Conservation (phyloP, 2,113 vertebrate genomes). For the Elaphurus davidianus region DNA sequence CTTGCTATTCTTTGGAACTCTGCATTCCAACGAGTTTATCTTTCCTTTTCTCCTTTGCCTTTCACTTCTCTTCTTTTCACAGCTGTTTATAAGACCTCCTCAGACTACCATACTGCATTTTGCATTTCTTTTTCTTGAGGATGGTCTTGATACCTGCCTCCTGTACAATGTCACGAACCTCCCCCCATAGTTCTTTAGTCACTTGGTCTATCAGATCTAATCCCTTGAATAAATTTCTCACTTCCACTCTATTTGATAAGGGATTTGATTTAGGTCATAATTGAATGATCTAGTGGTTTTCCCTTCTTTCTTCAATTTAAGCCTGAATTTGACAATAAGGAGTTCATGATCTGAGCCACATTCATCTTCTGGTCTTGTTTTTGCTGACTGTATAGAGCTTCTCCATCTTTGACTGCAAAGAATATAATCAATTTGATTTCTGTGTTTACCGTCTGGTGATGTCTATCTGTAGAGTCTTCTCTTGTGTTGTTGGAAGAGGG, state of each 20-base stretch:
- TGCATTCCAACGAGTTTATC: background rate
- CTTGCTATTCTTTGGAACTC: background rate
- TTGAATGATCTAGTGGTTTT: background rate
- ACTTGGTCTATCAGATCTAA: background rate
- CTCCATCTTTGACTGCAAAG: no score
- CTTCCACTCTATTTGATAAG: background rate
- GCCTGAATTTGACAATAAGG: no score
- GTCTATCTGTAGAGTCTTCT: no score
- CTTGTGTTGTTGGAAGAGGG: background rate
- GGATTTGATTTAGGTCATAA: background rate
- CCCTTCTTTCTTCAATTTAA: no score
- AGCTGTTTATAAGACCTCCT: background rate
- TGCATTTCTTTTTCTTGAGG: background rate
- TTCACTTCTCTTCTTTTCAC: background rate
- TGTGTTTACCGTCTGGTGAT: no score
- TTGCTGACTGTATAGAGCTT: no score
- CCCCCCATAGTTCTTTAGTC: background rate
- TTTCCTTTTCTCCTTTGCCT: background rate
- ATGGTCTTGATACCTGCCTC: background rate
- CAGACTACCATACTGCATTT: accelerated
- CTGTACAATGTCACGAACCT: background rate
- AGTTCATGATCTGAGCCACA: no score
- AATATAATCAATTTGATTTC: no score
- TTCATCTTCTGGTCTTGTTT: no score
- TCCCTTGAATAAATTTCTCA: background rate